Base-by-base conservation (phyloP, 92 coral and sea anemone species). In the Parazoanthus atlanticus region DNA sequence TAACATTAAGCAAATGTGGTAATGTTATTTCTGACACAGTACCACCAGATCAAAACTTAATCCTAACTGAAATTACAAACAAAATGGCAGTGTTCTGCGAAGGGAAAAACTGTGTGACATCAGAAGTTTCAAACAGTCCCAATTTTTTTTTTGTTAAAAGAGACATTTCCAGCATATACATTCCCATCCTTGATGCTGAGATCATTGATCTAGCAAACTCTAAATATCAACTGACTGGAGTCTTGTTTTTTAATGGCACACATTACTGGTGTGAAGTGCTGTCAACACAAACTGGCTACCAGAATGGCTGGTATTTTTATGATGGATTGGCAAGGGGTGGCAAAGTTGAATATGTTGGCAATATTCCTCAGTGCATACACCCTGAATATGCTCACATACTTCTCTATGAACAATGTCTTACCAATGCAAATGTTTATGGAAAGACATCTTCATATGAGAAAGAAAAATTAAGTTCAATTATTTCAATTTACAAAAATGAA, bases 181-280 rank as follows among this genome's bases (percentile, higher is more conserved):
- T 70, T 28, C 74, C 74, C 15, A 10, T n/a, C 34, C 32, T 70
- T 70, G 74, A 31, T n/a, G 65, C 21, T 2, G 8, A 36, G 40
- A 36, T 30, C 7, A 76, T 76, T 13, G 9, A 86, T 13, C n/a
- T 76, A 0, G 64, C 84, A 77, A 56, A 76, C 28, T 15, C 72
- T 19, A 38, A 23, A 36, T 86, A 86, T 28, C 29, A 58, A 86
- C 89, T 86, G 19, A 76, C 83, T 10, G 84, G 89, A 8, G 76
- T 86, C 76, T 49, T 76, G 36, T 86, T 74, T 34, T 86, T 86
- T 33, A 86, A 86, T 76, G 65, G 89, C 0, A 7, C 76, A 4
- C 89, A 86, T 28, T 86, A 86, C 34, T 86, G 89, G 89, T 86
- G 89, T 86, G 84, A 52, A 10, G 72, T 86, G 8, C 17, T 76